A percentile compares a stretch with the other conserved stretches of the same genome.
These are phyloP conservation scores for Ophion slaviceki DNA, from an alignment of 2,888 invertebrate species.

Conservation along the genomic window DNA sequence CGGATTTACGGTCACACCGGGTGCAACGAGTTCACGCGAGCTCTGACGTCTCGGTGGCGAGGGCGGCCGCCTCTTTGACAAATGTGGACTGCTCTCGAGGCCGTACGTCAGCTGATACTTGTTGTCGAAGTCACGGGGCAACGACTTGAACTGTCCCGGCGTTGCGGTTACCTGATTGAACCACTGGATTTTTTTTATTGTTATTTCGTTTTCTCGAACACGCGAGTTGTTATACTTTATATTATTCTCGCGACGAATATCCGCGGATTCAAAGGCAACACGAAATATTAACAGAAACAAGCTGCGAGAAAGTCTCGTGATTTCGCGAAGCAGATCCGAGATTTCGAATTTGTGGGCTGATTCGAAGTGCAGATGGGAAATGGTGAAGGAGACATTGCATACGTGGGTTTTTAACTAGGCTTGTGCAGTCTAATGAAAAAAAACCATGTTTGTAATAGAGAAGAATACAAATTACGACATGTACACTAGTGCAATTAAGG, in stretches of 20 bases:
- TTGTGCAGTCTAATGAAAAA: neutral
- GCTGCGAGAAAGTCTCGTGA: neutral
- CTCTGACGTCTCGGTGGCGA: constrained; percentile 92
- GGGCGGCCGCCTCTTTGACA: constrained; percentile 91
- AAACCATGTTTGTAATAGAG: neutral
- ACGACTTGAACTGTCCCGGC: constrained; percentile 85
- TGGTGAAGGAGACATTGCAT: neutral
- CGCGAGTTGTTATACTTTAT: constrained; percentile 1
- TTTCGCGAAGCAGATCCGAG: neutral
- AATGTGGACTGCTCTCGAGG: constrained; percentile 87
- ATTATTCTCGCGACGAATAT: neutral
- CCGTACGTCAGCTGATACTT: constrained; percentile 84
- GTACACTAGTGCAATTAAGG: neutral
- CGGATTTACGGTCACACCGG: constrained; percentile 67
- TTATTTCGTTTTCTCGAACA: constrained; percentile 59
- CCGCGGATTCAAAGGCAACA: neutral
- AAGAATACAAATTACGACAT: neutral
- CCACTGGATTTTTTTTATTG: constrained; percentile 67
- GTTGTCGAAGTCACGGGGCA: constrained; percentile 85
- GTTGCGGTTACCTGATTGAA: constrained; percentile 79
- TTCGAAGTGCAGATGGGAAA: neutral
- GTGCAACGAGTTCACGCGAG: constrained; percentile 77
- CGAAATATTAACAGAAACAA: neutral
- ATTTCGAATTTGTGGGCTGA: neutral
- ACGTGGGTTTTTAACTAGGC: neutral